Evolutionary conservation across 2,113 vertebrate genomes (phyloP), one percentile per base, ranked within the genome.

Genomic region (Candoia aspera): DNA sequence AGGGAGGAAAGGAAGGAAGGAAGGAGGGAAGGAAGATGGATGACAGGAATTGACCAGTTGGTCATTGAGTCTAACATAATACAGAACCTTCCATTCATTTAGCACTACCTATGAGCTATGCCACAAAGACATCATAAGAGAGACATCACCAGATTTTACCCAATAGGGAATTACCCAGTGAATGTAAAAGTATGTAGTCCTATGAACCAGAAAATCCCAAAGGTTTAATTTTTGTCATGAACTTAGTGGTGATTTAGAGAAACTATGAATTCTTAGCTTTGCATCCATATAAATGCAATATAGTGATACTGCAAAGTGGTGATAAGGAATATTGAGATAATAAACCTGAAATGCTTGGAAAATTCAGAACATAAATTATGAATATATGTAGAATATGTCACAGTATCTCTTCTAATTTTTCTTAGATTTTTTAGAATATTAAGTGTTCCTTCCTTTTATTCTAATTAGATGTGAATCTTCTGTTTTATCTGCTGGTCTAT

Each of bases 1-100:
- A 0, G n/a, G 1, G 29, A 5, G 13, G 0, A 11, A 0, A 68
- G 0, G 1, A 0, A 68, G 29, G 29, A 6, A 68, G 5, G 5
- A 6, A 68, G 64, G 29, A 13, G 15, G 64, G n/a, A 1, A 73
- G 68, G 68, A 0, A 68, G 26, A 12, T 2, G 55, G 0, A 57
- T 57, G 57, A 58, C 57, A 62, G 60, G 60, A 62, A 26, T 62
- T 62, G 13, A 49, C 33, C 73, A 29, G 1, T 19, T 84, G 86
- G 4, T 86, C 29, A 29, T 9, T 53, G 8, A 54, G 60, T 64
- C 46, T 46, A 86, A 53, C n/a, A 54, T 23, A 79, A 79, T 21
- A 13, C 15, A 42, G 33, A 84, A 33, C 8, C 4, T 46, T 83
- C 54, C 37, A 59, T 4, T 29, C 23, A 10, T 15, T 86, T 58